Base-by-base conservation (phyloP, 2,113 vertebrate species). In the Bos javanicus region DNA sequence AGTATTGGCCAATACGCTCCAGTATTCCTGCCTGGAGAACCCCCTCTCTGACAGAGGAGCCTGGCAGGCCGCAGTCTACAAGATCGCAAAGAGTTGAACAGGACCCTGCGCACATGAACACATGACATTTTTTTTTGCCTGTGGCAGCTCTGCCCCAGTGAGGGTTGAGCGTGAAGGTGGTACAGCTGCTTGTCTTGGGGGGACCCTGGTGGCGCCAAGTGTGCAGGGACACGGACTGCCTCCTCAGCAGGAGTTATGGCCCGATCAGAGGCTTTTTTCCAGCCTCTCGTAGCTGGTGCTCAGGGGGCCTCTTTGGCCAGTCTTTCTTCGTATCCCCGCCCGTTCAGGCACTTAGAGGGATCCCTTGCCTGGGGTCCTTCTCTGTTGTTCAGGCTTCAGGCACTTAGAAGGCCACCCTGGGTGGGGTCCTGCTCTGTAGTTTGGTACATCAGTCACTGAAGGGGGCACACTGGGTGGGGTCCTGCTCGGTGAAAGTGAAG, bases 231-330 rank as follows among this genome's bases (percentile, higher is more conserved):
- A 36, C 0, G 0, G 64, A 11, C 4, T 5, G 62, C 62, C 62
- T 67, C 62, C 0, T 36, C 2, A 5, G 64, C 64, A 67, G 33
- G 64, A 67, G 64, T 67, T 21, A 21, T 10, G 64, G 64, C 64
- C 33, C 0, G 0, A 36, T 36, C 33, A 36, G 33, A 36, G 8
- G 17, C 64, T 67, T 36, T 5, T 21, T 5, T 21, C 64, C 2
- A 64, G 64, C 64, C n/a, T 67, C 33, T 36, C 1, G 17, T 5
- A 21, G 64, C 64, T 67, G 17, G 64, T 36, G 64, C 17, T 71
- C n/a, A 71, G n/a, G 2, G 5, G n/a, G 64, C 62, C 62, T n/a
- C 33, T 67, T 67, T 19, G 33, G 62, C n/a, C 33, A 36, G n/a
- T 5, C 9, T 71, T 67, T 36, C 64, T 67, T 5, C 17, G 17